These are phyloP conservation scores for Gallinago jamesoni DNA, from an alignment of 2,113 vertebrate genomes.

Conservation along the genomic window DNA sequence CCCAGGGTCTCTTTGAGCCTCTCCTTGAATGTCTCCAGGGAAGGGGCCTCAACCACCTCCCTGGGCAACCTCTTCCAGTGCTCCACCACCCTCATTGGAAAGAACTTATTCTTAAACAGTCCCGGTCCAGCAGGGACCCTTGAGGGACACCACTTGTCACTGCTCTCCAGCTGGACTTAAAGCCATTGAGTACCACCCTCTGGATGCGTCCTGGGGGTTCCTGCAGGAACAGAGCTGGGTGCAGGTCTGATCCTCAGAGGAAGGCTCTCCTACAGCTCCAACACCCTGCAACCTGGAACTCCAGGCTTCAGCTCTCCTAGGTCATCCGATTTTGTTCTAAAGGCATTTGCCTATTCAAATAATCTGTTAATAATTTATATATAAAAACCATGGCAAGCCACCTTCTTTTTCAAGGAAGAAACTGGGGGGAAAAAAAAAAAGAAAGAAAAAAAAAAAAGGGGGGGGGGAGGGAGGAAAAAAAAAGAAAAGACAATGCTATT, in stretches of 20 bases:
- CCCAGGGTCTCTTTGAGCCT: too few relatives aligned
- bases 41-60: too few relatives aligned
- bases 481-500: neutral
- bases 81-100: too few relatives aligned
- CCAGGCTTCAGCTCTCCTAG: neutral
- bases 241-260: neutral
- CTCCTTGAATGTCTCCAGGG: too few relatives aligned
- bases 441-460: neutral
- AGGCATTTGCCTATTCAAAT: neutral
- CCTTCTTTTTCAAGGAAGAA: neutral
- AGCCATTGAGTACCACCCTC: too few relatives aligned
- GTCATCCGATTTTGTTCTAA: neutral
- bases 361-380: neutral
- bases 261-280: neutral
- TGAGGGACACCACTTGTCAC: too few relatives aligned
- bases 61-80: too few relatives aligned
- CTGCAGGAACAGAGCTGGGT: neutral
- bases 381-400: neutral
- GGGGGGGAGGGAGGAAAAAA: too few relatives aligned
- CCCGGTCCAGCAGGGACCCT: too few relatives aligned
- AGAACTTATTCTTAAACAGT: too few relatives aligned
- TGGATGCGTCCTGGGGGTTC: neutral
- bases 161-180: too few relatives aligned
- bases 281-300: neutral
- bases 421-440: fast-evolving